Evolutionary conservation across 2,797 vertebrate species (phyloP).

Genomic region (Poeciliopsis turneri): DNA sequence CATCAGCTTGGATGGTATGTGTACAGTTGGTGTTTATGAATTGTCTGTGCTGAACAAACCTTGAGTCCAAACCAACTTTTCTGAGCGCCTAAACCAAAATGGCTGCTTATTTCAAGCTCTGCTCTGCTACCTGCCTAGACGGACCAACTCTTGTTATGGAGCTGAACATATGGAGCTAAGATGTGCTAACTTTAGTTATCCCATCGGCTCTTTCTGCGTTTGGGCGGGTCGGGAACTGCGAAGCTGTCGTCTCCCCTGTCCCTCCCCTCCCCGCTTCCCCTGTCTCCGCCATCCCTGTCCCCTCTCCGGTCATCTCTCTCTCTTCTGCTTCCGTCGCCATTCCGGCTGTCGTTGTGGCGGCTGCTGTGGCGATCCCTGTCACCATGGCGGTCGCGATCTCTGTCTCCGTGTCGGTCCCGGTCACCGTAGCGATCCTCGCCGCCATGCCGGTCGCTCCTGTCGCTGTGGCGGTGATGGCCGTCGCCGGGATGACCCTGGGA

Average conservation of each 20-base stretch:
- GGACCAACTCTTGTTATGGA: slow-evolving; percentile 49
- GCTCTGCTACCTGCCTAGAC: slow-evolving; percentile 54
- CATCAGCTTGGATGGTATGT: slow-evolving; percentile 61
- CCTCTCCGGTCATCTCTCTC: slow-evolving; percentile 76
- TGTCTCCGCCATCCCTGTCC: slow-evolving; percentile 79
- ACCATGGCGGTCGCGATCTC: slow-evolving; percentile 70
- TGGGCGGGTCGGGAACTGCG: slow-evolving; percentile 93
- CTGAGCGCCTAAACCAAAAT: slow-evolving; percentile 13
- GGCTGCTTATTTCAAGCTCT: slow-evolving; percentile 51
- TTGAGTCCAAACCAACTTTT: slow-evolving; percentile 28
- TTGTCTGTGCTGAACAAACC: slow-evolving; percentile 38
- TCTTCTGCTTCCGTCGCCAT: slow-evolving; percentile 81
- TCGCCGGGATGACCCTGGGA: slow-evolving; percentile 79
- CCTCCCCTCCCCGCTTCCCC: slow-evolving; percentile 64
- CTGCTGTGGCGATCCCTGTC: slow-evolving; percentile 81
- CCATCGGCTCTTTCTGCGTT: slow-evolving; percentile 97
- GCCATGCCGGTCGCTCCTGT: slow-evolving; percentile 65
- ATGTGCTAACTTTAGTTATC: slow-evolving; percentile 85
- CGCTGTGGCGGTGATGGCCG: slow-evolving; percentile 75
- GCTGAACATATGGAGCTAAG: slow-evolving; percentile 33
- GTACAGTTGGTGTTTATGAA: slow-evolving; percentile 57
- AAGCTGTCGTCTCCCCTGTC: slow-evolving; percentile 88
- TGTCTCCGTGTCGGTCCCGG: slow-evolving; percentile 77
- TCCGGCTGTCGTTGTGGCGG: slow-evolving; percentile 77
- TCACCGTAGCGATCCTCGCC: slow-evolving; percentile 73